A percentile compares a stretch with the other conserved stretches of the same genome.
Evolutionary conservation across 2,888 invertebrate genomes (phyloP).

Genomic region (Drosophila kambysellisi): DNA sequence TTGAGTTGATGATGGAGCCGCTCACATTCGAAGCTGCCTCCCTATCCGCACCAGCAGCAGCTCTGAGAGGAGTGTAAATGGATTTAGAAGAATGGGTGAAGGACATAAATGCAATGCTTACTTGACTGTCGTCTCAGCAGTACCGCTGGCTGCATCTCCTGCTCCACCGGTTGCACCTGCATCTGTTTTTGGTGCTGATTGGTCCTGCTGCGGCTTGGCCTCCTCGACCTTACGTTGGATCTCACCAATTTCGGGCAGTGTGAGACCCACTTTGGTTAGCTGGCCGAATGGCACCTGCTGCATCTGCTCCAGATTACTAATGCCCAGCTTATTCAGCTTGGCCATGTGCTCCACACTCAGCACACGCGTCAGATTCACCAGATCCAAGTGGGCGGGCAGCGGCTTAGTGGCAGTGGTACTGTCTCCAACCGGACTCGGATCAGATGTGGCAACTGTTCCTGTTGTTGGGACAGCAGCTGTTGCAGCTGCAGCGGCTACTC

Average conservation of each 20-base stretch:
- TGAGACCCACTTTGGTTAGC: conserved; percentile 87
- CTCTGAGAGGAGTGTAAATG: conserved; percentile 26
- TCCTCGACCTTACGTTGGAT: conserved; percentile 87
- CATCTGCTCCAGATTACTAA: conserved; percentile 88
- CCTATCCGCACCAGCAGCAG: conserved; percentile 38
- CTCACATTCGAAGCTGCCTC: conserved; percentile 40
- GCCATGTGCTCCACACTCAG: conserved; percentile 87
- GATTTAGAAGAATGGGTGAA: background rate
- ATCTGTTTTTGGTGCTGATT: conserved; percentile 10
- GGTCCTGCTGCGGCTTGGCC: conserved; percentile 46
- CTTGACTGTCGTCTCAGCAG: conserved; percentile 14
- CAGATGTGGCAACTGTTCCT: background rate
- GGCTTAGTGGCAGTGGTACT: conserved; percentile 29
- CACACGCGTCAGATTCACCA: conserved; percentile 87
- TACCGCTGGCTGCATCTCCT: background rate
- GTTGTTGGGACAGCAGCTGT: conserved; percentile 1
- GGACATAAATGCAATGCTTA: conserved; percentile 4
- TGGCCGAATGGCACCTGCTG: conserved; percentile 88
- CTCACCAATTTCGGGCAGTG: conserved; percentile 87
- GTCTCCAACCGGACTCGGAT: conserved; percentile 1
- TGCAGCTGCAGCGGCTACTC: background rate
- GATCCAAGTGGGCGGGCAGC: conserved; percentile 85
- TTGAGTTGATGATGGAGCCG: conserved; percentile 48
- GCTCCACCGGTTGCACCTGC: conserved; percentile 30
- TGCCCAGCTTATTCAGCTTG: conserved; percentile 87